phyloP scores from a whole-genome alignment of 2,113 vertebrate species.

The Alethe castanea region DNA sequence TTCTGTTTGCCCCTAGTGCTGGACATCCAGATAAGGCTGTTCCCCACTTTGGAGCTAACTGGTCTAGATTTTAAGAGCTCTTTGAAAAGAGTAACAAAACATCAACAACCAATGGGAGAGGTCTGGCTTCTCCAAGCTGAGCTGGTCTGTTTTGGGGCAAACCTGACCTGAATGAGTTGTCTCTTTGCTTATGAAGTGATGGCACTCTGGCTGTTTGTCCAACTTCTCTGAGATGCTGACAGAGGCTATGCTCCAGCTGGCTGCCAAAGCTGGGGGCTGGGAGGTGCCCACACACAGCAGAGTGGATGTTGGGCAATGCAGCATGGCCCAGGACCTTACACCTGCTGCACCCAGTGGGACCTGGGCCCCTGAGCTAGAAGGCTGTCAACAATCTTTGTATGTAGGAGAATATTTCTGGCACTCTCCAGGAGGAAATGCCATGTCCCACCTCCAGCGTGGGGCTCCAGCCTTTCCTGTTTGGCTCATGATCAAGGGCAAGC shows the following conservation, averaged over 20 bases:
- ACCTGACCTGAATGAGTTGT: fast-evolving
- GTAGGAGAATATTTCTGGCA: neutral
- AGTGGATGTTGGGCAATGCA: fast-evolving
- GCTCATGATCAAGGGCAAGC: neutral
- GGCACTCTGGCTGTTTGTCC: fast-evolving
- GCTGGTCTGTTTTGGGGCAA: neutral
- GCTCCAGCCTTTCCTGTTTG: slow-evolving; percentile 28
- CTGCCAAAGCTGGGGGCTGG: neutral
- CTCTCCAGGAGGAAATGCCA: neutral
- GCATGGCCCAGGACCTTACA: fast-evolving
- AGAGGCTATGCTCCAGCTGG: fast-evolving
- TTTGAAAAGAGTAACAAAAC: neutral
- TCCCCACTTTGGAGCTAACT: neutral
- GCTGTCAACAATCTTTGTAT: neutral
- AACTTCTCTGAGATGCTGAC: neutral
- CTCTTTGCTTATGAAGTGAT: neutral
- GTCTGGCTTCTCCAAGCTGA: neutral
- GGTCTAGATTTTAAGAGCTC: neutral
- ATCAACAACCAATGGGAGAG: fast-evolving
- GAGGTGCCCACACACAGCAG: fast-evolving
- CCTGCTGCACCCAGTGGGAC: neutral
- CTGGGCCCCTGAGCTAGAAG: neutral
- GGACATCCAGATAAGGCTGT: neutral
- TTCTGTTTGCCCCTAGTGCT: neutral
- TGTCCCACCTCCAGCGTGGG: fast-evolving